Conservation (phyloP, 2,888 invertebrate genomes). For the Folsomia candida region DNA sequence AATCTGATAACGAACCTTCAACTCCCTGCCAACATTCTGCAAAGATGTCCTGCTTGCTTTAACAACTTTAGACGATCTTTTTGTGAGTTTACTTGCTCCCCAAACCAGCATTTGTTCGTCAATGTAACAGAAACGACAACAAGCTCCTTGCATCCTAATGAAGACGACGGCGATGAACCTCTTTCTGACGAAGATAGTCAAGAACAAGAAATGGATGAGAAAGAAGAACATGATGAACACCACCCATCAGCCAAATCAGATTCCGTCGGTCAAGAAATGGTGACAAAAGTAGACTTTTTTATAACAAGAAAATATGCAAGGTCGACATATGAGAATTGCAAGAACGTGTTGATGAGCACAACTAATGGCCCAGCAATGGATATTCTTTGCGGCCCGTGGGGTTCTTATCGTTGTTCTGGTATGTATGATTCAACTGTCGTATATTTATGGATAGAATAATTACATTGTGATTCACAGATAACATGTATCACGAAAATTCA, state of each 20-base stretch:
- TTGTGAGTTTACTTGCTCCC: slow-evolving; percentile 78
- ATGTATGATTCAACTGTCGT: too few relatives aligned
- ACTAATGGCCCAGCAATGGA: slow-evolving; percentile 73
- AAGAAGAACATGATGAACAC: slow-evolving; percentile 7
- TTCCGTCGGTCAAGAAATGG: slow-evolving; percentile 25
- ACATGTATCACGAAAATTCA: too few relatives aligned
- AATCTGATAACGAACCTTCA: slow-evolving; percentile 35
- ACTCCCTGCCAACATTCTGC: slow-evolving; percentile 66
- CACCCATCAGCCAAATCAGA: slow-evolving; percentile 8
- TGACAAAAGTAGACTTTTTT: slow-evolving; percentile 30
- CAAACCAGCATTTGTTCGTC: slow-evolving; percentile 67
- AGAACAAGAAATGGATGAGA: background rate
- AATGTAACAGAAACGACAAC: slow-evolving; percentile 45
- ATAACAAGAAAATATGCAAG: slow-evolving; percentile 61
- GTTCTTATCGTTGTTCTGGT: slow-evolving; percentile 67
- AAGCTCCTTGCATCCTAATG: slow-evolving; percentile 17
- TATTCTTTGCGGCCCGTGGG: slow-evolving; percentile 69
- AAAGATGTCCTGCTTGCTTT: slow-evolving; percentile 77
- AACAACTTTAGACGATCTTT: slow-evolving; percentile 72
- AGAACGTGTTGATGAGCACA: slow-evolving; percentile 71
- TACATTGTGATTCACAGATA: too few relatives aligned
- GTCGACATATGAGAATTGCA: slow-evolving; percentile 73
- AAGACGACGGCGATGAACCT: slow-evolving; percentile 4
- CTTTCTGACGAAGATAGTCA: background rate
- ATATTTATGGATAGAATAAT: too few relatives aligned